Base-by-base conservation (phyloP, 1,140 invertebrate genomes). In the Drosophila miranda region DNA sequence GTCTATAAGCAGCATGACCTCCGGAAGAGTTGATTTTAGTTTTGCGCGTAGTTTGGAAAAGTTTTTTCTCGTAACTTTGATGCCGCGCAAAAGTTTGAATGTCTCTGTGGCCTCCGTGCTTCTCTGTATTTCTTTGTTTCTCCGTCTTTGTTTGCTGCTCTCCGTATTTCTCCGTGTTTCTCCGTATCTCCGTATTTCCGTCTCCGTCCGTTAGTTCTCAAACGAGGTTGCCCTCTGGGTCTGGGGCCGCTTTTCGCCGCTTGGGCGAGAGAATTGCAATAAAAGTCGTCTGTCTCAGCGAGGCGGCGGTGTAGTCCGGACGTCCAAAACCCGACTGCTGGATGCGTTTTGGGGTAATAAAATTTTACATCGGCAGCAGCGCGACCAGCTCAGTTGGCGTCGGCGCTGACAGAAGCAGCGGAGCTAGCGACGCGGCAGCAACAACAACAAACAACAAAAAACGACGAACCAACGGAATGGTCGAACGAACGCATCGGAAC, bases 271-370 rank as follows among this genome's bases (percentile, higher is more conserved):
- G 50, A 75, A 60, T 75, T 72, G 75, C 75, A 78, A 75, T 86
- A 81, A 78, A 79, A 59, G 75, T 54, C 49, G 62, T 59, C 45
- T 73, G 61, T 59, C 71, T 64, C 78, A 68, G 73, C 77, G 70
- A 63, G 72, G 69, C 77, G 81, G 81, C 78, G 64, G 81, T 87
- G 75, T 72, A 87, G 82, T 87, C 82, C 82, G 81, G 81, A 84
- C 81, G 82, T 87, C 82, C 82, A 87, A 87, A 87, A 87, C 76
- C 82, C 82, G 82, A 87, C 82, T 87, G 82, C 79, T 87, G 62
- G 78, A 78, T 87, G 82, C 78, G 82, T 87, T 38, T 87, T 87
- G 82, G 82, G 82, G 82, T 87, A 87, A 87, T 87, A 87, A 87
- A 87, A 87, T 87, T 87, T 87, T 82, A 87, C 82, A 87, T 87